Evolutionary conservation across 2,113 vertebrate species (phyloP).

Genomic region (Pelvicachromis taeniatus): DNA sequence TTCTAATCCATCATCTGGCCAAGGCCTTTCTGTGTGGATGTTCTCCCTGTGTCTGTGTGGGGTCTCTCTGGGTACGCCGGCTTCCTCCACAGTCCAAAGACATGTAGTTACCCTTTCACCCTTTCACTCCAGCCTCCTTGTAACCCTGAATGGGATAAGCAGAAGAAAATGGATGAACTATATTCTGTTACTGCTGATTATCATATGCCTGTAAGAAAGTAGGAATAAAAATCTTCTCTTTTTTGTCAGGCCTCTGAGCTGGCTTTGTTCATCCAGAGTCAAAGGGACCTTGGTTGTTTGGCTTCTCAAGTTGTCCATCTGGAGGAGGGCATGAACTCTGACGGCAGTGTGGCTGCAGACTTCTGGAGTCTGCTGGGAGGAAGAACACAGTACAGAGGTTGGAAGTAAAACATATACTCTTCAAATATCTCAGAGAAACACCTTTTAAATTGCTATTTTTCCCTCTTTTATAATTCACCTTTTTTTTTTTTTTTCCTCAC

Average conservation of each 20-base stretch:
- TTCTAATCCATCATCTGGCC: not conserved
- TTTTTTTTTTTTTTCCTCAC: not conserved
- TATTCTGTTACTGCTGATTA: not conserved
- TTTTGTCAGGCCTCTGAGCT: constrained; percentile 63
- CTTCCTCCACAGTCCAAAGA: too few relatives aligned
- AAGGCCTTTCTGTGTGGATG: not conserved
- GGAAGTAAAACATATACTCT: not conserved
- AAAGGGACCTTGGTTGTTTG: constrained; percentile 69
- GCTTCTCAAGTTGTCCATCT: constrained; percentile 64
- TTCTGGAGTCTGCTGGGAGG: constrained; percentile 79
- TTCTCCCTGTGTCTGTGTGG: not conserved
- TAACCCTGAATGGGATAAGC: not conserved
- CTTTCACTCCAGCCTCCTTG: not conserved
- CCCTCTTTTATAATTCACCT: not conserved
- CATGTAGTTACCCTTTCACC: too few relatives aligned
- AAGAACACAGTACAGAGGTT: constrained; percentile 66
- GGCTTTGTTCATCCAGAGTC: constrained; percentile 61
- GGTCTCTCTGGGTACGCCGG: fast-evolving
- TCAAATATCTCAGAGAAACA: not conserved
- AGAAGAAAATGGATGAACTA: fast-evolving
- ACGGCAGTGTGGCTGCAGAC: constrained; percentile 47
- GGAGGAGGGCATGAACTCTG: constrained; percentile 71
- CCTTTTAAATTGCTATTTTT: fast-evolving
- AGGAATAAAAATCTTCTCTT: not conserved
- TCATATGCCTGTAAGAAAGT: not conserved